Base-by-base conservation (phyloP, 2,888 invertebrate genomes). In the Drosophila differens region DNA sequence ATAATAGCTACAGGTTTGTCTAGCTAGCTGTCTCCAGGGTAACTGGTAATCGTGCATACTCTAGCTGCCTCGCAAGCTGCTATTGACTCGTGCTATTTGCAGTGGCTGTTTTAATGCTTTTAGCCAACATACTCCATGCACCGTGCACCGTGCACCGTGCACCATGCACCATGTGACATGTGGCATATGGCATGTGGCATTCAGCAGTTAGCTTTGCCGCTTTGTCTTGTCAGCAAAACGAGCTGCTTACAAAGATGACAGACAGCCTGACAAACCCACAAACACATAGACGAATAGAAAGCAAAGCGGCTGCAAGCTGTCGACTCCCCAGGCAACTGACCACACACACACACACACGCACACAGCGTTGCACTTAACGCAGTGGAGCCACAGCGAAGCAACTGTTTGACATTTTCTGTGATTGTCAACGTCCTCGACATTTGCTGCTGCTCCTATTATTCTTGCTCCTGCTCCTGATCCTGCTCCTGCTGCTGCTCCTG, bases 341-440 rank as follows among this genome's bases (percentile, higher is more conserved):
- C 76, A 67, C 55, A 41, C 16, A 30, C 30, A 51, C 4, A 25
- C n/a, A 52, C 41, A 54, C 19, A 61, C 22, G 16, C 14, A 51
- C 22, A n/a, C 16, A n/a, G 9, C 47, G 47, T 37, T 78, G 78
- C 76, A 79, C 76, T 79, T 76, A 72, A 72, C 67, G 52, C 39
- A 61, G 33, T 75, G 76, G 28, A 72, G 70, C 71, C 73, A 67
- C 33, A 62, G 67, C 63, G 30, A 63, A 74, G 76, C 57, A 66
- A 83, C 82, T 85, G 82, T 88, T 85, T 85, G 88, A 85, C 85
- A 85, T 85, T 88, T 85, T 82, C 85, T 83, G 85, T 88, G 85
- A 85, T 83, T 88, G 82, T 83, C 80, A 88, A 83, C 66, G 75
- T 81, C 54, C 76, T 75, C 79, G 66, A 64, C 74, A 75, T 70